Base-by-base conservation (phyloP, 2,797 vertebrate genomes). In the Acridotheres tristis region DNA sequence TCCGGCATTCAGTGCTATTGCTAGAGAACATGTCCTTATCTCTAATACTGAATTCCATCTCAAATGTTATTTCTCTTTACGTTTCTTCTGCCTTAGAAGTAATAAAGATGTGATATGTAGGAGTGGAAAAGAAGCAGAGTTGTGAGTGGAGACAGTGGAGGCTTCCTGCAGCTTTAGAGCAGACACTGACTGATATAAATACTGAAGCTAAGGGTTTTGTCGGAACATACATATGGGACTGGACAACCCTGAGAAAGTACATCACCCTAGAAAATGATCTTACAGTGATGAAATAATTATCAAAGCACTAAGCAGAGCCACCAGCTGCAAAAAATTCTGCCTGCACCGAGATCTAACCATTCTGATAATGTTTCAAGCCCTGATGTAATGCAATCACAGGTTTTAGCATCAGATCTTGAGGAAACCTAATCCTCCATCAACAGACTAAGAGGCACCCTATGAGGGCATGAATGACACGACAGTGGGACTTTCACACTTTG, bases 1-100 rank as follows among this genome's bases (percentile, higher is more conserved):
- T 5, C 20, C 1, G 0, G 11, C 19, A 27, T 29, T 89, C 57
- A 6, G 29, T 57, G 25, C 62, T 65, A 0, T 48, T 74, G 18
- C n/a, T 43, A 54, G 48, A 89, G 91, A 65, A 48, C 6, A 20
- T n/a, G 18, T 21, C 74, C 36, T 47, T 47, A 34, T 58, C 62
- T 83, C 57, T 72, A 47, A 48, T 38, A 65, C 3, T 79, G 65
- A 57, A 63, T 85, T 74, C 25, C 20, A 43, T 26, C 63, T 61
- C 50, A 61, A 74, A 57, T 16, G 55, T 71, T 63, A 43, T 36
- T 80, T 90, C 50, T 82, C 59, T 63, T 76, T 57, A 89, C 38
- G 53, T 47, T 89, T 74, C 29, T 40, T 80, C 61, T 88, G 88
- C 65, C 42, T 74, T 54, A 48, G 65, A 80, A 80, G 51, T 34